These are phyloP conservation scores for Salminus brasiliensis DNA, from an alignment of 2,113 vertebrate genomes.

Conservation along the genomic window DNA sequence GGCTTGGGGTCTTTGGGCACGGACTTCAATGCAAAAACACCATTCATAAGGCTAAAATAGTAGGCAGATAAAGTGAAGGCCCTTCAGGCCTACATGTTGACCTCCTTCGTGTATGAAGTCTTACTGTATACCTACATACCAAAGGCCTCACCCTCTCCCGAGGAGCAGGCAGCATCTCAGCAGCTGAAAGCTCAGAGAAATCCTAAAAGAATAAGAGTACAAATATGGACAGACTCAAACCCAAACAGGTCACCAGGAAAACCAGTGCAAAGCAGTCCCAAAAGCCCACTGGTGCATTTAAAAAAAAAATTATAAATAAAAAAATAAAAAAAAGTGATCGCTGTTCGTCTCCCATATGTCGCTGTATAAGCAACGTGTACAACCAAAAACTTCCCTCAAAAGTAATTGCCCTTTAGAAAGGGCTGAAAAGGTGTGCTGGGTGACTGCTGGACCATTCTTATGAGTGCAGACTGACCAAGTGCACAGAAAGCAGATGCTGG, in stretches of 20 bases:
- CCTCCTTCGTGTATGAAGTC: neutral
- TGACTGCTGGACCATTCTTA: neutral
- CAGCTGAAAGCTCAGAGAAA: conserved; percentile 22
- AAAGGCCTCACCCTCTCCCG: neutral
- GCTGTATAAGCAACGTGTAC: too few relatives aligned
- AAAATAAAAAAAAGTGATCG: too few relatives aligned
- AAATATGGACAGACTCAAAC: neutral
- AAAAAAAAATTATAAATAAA: too few relatives aligned
- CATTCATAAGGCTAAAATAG: neutral
- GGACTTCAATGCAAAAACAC: conserved; percentile 30
- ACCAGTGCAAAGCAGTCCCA: too few relatives aligned
- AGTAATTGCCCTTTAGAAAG: too few relatives aligned
- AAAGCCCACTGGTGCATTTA: neutral
- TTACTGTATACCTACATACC: conserved; percentile 21
- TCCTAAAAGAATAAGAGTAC: conserved; percentile 7
- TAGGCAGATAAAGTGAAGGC: neutral
- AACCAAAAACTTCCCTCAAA: too few relatives aligned
- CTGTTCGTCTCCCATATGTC: too few relatives aligned
- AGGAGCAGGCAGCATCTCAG: conserved; percentile 28
- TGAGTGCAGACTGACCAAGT: neutral
- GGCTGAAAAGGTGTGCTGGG: too few relatives aligned
- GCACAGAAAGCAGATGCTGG: conserved; percentile 11
- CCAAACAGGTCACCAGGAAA: neutral
- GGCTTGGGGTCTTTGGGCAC: conserved; percentile 27
- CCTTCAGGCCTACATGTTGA: neutral